Conservation (phyloP, 2,797 vertebrate genomes). For the Xenops minutus region DNA sequence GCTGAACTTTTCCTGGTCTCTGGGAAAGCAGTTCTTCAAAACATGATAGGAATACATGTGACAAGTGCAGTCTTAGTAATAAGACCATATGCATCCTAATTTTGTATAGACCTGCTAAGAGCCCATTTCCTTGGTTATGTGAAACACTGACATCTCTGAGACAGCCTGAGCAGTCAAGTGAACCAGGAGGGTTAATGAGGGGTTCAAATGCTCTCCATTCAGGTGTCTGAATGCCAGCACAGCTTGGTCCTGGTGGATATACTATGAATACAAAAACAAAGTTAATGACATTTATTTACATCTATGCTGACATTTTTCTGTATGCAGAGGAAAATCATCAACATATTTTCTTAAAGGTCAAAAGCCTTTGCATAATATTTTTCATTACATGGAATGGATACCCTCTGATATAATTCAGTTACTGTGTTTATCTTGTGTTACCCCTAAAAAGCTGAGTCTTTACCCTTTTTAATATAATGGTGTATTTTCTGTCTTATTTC, state of each 20-base stretch:
- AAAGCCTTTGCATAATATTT: slow-evolving; percentile 42
- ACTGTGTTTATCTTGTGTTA: background rate
- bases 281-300: slow-evolving; percentile 63
- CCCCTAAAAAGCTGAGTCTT: background rate
- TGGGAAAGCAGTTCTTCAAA: background rate
- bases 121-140: background rate
- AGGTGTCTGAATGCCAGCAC: background rate
- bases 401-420: slow-evolving; percentile 18
- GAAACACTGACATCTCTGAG: background rate
- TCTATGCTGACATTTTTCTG: slow-evolving; percentile 43
- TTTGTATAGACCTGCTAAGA: background rate
- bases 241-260: background rate
- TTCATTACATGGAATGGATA: slow-evolving; percentile 19
- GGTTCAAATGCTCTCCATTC: background rate
- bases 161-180: background rate
- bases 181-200: background rate
- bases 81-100: background rate
- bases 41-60: background rate
- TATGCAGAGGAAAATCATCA: slow-evolving; percentile 48
- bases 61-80: rapidly evolving
- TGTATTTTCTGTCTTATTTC: background rate
- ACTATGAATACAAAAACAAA: slow-evolving; percentile 18
- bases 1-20: background rate
- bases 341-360: slow-evolving; percentile 59
- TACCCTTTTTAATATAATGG: background rate